Base-by-base conservation (phyloP, 1,140 invertebrate genomes). In the Polyergus mexicanus region DNA sequence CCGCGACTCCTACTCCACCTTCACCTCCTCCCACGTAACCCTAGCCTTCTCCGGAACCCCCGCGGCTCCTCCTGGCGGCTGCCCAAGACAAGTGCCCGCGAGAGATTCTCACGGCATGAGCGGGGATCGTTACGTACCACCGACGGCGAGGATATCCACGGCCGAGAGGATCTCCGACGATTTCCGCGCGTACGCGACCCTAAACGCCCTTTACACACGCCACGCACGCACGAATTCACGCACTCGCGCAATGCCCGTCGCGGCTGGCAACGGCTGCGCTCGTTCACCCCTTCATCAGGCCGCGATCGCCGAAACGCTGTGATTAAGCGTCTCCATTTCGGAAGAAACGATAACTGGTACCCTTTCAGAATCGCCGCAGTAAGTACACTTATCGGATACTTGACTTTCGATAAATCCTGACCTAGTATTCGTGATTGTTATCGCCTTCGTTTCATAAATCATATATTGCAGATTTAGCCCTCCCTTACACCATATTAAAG, bases 61-160 rank as follows among this genome's bases (percentile, higher is more conserved):
- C 92, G 86, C 90, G 87, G 88, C 91, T 91, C 91, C 92, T 92
- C 91, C 92, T 92, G 89, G 90, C 93, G 91, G 92, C 93, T 94
- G 91, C 92, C 94, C 93, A 94, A 94, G 93, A 94, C 92, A 94
- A 94, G 94, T 94, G 91, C 92, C 94, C 93, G 94, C 93, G 92
- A 94, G 93, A 95, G 94, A 94, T 95, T 95, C 93, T 91, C 93
- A 93, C 90, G 87, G 92, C 92, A 93, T 92, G 94, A 95, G 92
- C 92, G 89, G 93, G 92, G 94, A 94, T 95, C 94, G 94, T 95
- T 94, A 92, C 92, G 90, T 91, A 89, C 86, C 86, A 91, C 87
- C 89, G 86, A 90, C 84, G 85, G 83, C 76, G 85, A 91, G 85
- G 89, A 86, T 90, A 89, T 92, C 91, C 91, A 92, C 92, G 92